Evolutionary conservation across 2,888 invertebrate species (phyloP).

Genomic region (Thereva nobilitata): DNA sequence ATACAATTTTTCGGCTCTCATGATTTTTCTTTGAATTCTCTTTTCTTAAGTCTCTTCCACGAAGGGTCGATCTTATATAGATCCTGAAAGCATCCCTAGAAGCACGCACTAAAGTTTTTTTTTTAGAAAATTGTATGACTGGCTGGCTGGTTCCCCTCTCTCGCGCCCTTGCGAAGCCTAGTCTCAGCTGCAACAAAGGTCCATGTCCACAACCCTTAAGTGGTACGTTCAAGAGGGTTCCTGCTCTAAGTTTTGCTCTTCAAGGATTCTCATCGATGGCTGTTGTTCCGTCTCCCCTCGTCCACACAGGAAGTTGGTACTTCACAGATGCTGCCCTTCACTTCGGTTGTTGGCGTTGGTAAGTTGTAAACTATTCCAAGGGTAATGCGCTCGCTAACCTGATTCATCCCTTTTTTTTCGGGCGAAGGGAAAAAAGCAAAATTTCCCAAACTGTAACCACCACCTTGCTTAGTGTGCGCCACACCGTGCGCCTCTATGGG

Average conservation of each 20-base stretch:
- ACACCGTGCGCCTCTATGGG: slow-evolving; percentile 1
- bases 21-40: too few relatives aligned
- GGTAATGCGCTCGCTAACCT: slow-evolving; percentile 6
- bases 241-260: slow-evolving; percentile 6
- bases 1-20: too few relatives aligned
- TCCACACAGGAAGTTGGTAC: slow-evolving; percentile 8
- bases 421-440: neutral
- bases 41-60: too few relatives aligned
- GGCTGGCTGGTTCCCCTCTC: neutral
- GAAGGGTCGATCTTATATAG: too few relatives aligned
- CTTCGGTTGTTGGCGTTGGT: slow-evolving; percentile 14
- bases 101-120: too few relatives aligned
- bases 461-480: slow-evolving; percentile 25
- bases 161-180: neutral
- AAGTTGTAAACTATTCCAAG: slow-evolving; percentile 27
- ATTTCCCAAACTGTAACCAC: slow-evolving; percentile 9
- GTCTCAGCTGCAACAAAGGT: neutral
- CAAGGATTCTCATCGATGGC: neutral
- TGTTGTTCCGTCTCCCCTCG: neutral
- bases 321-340: slow-evolving; percentile 32
- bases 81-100: too few relatives aligned
- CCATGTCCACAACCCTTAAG: slow-evolving; percentile 3
- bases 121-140: too few relatives aligned
- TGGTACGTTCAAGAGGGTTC: slow-evolving; percentile 12
- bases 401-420: slow-evolving; percentile 6